Base-by-base conservation (phyloP, 2,113 vertebrate genomes). In the Ciconia maguari region DNA sequence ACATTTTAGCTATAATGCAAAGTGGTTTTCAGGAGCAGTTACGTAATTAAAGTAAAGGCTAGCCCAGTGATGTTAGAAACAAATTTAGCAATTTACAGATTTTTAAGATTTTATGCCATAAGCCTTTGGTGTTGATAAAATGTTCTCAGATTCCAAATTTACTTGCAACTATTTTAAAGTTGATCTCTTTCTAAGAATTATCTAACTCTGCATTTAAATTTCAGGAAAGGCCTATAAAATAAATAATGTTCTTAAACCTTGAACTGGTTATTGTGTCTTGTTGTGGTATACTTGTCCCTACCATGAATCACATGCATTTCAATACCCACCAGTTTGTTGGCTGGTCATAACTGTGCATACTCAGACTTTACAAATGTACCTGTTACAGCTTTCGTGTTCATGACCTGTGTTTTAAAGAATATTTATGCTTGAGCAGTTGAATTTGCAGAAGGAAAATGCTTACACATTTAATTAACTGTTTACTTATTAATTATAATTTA, bases 391-490 rank as follows among this genome's bases (percentile, higher is more conserved):
- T 82, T n/a, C 13, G 24, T 61, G 26, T 66, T 71, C 3, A 0
- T 68, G 25, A 27, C 16, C 18, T 42, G 22, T 78, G 9, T 71
- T 81, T 65, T 66, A 24, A 76, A 80, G 34, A 60, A 58, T 42
- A 57, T 10, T 85, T 70, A 30, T 0, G 0, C 34, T 66, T 89
- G 46, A 27, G 52, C 27, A 82, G 7, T 30, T 85, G 42, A 93
- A 70, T 94, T 97, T 87, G 55, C 52, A 41, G 76, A 91, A 94
- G 60, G 27, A 70, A 95, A 87, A 84, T 91, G 20, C 29, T 27
- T 58, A 5, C 38, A 12, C 68, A 8, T 74, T 69, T 69, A 49
- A 41, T 83, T 79, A 83, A 29, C 32, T 69, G 36, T 55, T 94
- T 89, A 27, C 34, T 41, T 83, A 32, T 61, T 90, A 87, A 70